These are phyloP conservation scores for Geotrupes spiniger DNA, from an alignment of 2,888 invertebrate species.

Conservation along the genomic window DNA sequence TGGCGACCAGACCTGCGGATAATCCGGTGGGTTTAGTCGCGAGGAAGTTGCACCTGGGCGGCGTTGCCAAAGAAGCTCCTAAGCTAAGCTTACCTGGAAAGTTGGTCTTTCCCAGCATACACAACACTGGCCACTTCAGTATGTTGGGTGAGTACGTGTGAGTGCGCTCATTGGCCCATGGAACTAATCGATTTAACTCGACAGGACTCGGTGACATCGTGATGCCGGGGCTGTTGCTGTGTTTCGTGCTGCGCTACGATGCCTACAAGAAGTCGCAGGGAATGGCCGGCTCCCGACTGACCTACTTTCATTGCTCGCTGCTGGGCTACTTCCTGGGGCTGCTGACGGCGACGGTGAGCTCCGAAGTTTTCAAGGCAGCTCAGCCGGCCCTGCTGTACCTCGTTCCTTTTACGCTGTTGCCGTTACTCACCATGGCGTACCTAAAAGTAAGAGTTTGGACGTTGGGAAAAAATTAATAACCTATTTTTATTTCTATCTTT, in stretches of 20 bases:
- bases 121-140: slow-evolving; percentile 94
- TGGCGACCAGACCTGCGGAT: slow-evolving; percentile 81
- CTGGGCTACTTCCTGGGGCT: slow-evolving; percentile 95
- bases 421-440: slow-evolving; percentile 96
- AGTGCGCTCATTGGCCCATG: background rate
- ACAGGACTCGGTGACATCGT: slow-evolving; percentile 76
- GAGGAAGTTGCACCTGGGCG: slow-evolving; percentile 86
- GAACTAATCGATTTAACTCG: background rate
- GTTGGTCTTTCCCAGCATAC: slow-evolving; percentile 95
- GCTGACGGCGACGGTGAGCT: slow-evolving; percentile 94
- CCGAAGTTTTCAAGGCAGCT: slow-evolving; percentile 97
- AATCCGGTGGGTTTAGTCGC: slow-evolving; percentile 93
- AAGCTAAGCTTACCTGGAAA: slow-evolving; percentile 95
- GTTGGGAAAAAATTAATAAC: slow-evolving; percentile 20
- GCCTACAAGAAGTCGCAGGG: slow-evolving; percentile 92
- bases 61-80: slow-evolving; percentile 87
- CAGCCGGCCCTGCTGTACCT: slow-evolving; percentile 96
- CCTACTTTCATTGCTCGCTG: slow-evolving; percentile 98
- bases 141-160: slow-evolving; percentile 69
- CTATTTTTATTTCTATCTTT: too few relatives aligned
- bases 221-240: slow-evolving; percentile 92
- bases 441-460: slow-evolving; percentile 93
- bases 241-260: slow-evolving; percentile 96
- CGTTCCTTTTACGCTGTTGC: slow-evolving; percentile 95
- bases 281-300: slow-evolving; percentile 57